Conservation (phyloP, 2,113 vertebrate species). For the Cranoglanis bouderius region DNA sequence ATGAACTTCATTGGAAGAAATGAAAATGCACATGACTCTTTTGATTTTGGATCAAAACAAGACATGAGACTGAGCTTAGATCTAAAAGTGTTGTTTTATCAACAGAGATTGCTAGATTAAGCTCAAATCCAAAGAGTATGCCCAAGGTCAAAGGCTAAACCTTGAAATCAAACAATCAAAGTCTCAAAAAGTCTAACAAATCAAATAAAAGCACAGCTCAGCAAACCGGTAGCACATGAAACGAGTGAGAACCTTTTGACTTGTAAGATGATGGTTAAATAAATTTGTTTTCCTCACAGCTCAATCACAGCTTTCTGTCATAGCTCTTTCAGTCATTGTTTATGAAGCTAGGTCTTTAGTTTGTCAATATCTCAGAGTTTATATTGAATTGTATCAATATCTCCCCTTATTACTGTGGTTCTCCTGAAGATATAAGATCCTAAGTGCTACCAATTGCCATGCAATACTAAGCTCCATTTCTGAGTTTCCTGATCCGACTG, state of each 20-base stretch:
- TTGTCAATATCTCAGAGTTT: background rate
- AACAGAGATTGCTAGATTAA: background rate
- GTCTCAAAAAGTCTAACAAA: too few species aligned
- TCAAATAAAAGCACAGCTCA: too few species aligned
- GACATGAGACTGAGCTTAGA: background rate
- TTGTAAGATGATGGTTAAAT: too few species aligned
- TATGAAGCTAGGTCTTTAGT: background rate
- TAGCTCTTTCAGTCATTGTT: background rate
- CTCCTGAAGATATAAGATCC: background rate
- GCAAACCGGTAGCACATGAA: too few species aligned
- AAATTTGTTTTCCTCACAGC: too few species aligned
- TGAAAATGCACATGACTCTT: background rate
- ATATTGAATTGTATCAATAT: background rate
- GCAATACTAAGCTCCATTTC: background rate
- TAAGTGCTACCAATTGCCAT: background rate
- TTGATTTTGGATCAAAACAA: background rate
- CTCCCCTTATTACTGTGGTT: background rate
- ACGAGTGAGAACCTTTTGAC: too few species aligned
- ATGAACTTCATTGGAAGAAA: too few species aligned
- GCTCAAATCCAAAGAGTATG: background rate
- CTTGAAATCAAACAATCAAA: background rate
- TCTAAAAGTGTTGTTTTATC: background rate
- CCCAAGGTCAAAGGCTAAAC: background rate
- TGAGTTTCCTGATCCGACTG: conserved; percentile 29
- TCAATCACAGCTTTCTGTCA: background rate